These are phyloP conservation scores for Zaprionus obscuricornis DNA, from an alignment of 2,888 invertebrate genomes.

Conservation along the genomic window DNA sequence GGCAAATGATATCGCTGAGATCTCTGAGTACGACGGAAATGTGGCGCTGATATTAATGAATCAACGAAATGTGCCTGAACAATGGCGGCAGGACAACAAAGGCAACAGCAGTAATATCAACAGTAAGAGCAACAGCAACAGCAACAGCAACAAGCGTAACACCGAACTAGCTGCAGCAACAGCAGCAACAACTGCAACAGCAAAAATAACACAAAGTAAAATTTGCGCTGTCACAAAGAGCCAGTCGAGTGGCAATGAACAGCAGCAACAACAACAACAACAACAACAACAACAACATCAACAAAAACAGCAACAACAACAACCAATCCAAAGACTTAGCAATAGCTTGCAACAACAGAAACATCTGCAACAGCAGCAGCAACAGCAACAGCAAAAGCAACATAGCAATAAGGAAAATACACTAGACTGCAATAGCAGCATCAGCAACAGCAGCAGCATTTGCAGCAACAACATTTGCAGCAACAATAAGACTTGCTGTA, in stretches of 20 bases:
- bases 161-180: slow-evolving; percentile 39
- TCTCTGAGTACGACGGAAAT: slow-evolving; percentile 70
- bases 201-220: slow-evolving; percentile 61
- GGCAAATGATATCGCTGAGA: slow-evolving; percentile 52
- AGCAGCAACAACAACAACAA: slow-evolving; percentile 51
- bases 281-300: slow-evolving; percentile 38
- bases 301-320: slow-evolving; percentile 48
- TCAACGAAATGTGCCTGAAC: slow-evolving; percentile 72
- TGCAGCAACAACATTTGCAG: slow-evolving; percentile 30
- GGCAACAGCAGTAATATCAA: slow-evolving; percentile 50
- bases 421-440: slow-evolving; percentile 57
- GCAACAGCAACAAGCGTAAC: slow-evolving; percentile 44
- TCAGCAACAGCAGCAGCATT: slow-evolving; percentile 47
- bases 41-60: slow-evolving; percentile 76
- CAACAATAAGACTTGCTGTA: slow-evolving; percentile 72
- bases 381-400: slow-evolving; percentile 58
- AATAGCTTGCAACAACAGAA: slow-evolving; percentile 69
- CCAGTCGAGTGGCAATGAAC: slow-evolving; percentile 71
- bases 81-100: slow-evolving; percentile 76
- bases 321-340: slow-evolving; percentile 81
- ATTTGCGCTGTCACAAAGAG: slow-evolving; percentile 71
- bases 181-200: slow-evolving; percentile 48
- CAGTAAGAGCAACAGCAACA: slow-evolving; percentile 53
- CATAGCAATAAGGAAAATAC: slow-evolving; percentile 77
- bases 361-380: slow-evolving; percentile 43